Evolutionary conservation across 2,888 invertebrate genomes (phyloP).

Genomic region (Clusia tigrina): DNA sequence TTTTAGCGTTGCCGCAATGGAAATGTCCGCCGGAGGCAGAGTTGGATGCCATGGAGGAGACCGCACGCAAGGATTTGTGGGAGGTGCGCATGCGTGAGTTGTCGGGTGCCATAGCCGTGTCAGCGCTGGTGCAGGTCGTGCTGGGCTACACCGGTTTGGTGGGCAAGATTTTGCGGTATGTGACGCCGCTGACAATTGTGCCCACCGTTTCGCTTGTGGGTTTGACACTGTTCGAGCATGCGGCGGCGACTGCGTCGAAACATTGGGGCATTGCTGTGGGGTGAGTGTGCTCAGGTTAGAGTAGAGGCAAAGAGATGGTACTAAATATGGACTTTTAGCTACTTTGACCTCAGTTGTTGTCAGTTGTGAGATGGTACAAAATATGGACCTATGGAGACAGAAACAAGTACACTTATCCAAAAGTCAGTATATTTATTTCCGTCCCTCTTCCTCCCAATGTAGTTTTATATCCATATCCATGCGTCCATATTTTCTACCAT

Average conservation of each 20-base stretch:
- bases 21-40: conserved; percentile 70
- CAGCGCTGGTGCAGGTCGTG: conserved; percentile 78
- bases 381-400: too few species aligned
- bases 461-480: too few species aligned
- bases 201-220: conserved; percentile 87
- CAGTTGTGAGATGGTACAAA: too few species aligned
- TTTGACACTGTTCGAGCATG: conserved; percentile 82
- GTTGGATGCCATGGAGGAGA: conserved; percentile 67
- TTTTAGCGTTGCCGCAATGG: conserved; percentile 76
- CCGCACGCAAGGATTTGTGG: conserved; percentile 73
- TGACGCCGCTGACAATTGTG: conserved; percentile 84
- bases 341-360: too few species aligned
- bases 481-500: too few species aligned
- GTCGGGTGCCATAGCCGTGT: conserved; percentile 83
- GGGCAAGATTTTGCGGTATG: conserved; percentile 76
- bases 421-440: too few species aligned
- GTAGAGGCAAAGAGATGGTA: neutral
- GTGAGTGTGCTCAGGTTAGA: conserved; percentile 67
- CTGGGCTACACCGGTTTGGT: conserved; percentile 78
- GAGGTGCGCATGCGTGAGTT: conserved; percentile 79
- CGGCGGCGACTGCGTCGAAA: conserved; percentile 79
- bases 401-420: too few species aligned
- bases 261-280: conserved; percentile 85
- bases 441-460: too few species aligned
- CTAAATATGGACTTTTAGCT: neutral